Evolutionary conservation across 2,888 invertebrate genomes (phyloP), one percentile per base, ranked within the genome.

Genomic region (Oligia strigilis): DNA sequence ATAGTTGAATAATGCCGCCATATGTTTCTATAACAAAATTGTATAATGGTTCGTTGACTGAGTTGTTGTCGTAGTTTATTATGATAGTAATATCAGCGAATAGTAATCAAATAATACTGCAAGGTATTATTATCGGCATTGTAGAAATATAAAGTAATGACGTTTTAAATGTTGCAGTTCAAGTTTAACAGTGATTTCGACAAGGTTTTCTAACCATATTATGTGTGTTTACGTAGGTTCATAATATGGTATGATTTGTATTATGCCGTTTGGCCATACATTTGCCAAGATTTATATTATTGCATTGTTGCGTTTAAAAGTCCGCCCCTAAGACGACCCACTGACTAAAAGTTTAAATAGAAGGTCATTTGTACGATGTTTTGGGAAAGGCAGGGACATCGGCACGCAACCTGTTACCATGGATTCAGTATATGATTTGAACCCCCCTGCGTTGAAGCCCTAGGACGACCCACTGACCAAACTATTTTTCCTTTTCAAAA

Each of bases 11-110:
- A 64, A 58, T 79, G 43, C n/a, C 40, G 67, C 40, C n/a, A 65
- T 66, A 83, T 84, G 75, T 85, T 84, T 80, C 72, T 75, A 79
- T 46, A 72, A 74, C 79, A 69, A 78, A 78, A 75, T 87, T 88
- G 76, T 77, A 78, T 83, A 87, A 83, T 80, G 73, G 85, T 83
- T 86, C 78, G 82, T 75, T 83, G 87, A 84, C 79, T 80, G 73
- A 52, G 49, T 78, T 87, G 78, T 77, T 74, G 76, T 69, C 62
- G 80, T 55, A 66, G 66, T 76, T 29, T 70, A 69, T 80, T 81
- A 77, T 72, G 78, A 87, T 88, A 81, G 36, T 79, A 77, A 76
- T 72, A 77, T 75, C 72, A 65, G 64, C 66, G 55, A 75, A 75
- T 75, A 62, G 43, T 75, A 46, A 80, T 77, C 46, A 75, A 78